Evolutionary conservation across 1,140 invertebrate species (phyloP).

Genomic region (Diachasma alloeum): DNA sequence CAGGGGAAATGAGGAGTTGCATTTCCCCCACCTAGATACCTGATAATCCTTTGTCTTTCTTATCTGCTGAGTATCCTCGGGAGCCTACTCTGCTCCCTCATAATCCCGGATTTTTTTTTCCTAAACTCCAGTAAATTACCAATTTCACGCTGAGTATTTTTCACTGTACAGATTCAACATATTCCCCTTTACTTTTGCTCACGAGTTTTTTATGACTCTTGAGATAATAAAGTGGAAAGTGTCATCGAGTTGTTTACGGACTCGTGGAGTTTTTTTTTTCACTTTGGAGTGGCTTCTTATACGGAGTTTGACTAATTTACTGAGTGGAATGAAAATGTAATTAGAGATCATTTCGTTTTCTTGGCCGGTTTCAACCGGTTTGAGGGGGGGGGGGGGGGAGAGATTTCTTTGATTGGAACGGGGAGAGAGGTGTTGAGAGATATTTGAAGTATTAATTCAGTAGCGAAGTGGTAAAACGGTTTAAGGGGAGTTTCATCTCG

Average conservation of each 20-base stretch:
- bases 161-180: not conserved
- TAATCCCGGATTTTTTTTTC: not conserved
- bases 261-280: not conserved
- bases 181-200: not conserved
- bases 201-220: not conserved
- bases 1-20: slow-evolving; percentile 23
- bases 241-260: not conserved
- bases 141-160: not conserved
- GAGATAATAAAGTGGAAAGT: not conserved
- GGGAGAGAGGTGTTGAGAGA: no score
- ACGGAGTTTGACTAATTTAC: not conserved
- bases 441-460: no score
- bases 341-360: not conserved
- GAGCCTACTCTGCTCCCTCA: not conserved
- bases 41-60: not conserved
- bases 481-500: no score
- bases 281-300: not conserved
- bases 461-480: no score
- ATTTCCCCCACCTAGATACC: slow-evolving; percentile 31
- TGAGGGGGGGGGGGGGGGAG: no score
- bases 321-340: not conserved
- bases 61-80: not conserved
- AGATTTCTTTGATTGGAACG: no score
- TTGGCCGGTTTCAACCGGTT: not conserved
- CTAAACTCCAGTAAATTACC: not conserved